Evolutionary conservation across 2,113 vertebrate species (phyloP), one percentile per base, ranked within the genome.

Genomic region (Pan troglodytes): DNA sequence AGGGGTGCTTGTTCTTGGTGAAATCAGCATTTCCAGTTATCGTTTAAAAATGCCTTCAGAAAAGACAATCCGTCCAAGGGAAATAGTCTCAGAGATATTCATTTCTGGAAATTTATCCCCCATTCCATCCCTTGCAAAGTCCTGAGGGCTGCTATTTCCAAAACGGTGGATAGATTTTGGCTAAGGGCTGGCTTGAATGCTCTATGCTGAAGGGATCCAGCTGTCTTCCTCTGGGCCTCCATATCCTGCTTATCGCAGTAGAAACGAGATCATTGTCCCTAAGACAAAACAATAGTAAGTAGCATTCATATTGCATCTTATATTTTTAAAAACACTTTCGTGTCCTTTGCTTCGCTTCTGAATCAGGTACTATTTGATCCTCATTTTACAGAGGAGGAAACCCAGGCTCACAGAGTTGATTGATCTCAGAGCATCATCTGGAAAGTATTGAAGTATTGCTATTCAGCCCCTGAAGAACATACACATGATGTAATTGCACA

Each of bases 21-120:
- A 82, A 92, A 95, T 94, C 64, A 86, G 92, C 90, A 55, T 85
- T 97, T 93, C 35, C 95, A 86, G 92, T 97, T 97, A 97, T 91
- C 96, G 93, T 97, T 95, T 35, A 88, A 91, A 93, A 97, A 64
- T 84, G 32, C 52, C 59, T 64, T 59, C 96, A 86, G 92, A 95
- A 97, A 93, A 98, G 98, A 94, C 79, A 94, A 92, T 83, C 78
- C 84, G 72, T 84, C 84, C 73, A 72, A n/a, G 70, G 52, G 52
- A 55, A 55, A 55, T 55, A 20, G 6, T 55, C 52, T 20, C 52
- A 55, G 18, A 55, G 57, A 13, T 2, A 50, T 20, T 25, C 30
- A 14, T 35, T 30, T 57, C 38, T 5, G 38, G 38, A 86, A 35
- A 38, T 40, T 6, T 16, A 1, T 5, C 80, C 52, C 9, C 43